phyloP scores from a whole-genome alignment of 2,113 vertebrate species.

The Pelodiscus sinensis region DNA sequence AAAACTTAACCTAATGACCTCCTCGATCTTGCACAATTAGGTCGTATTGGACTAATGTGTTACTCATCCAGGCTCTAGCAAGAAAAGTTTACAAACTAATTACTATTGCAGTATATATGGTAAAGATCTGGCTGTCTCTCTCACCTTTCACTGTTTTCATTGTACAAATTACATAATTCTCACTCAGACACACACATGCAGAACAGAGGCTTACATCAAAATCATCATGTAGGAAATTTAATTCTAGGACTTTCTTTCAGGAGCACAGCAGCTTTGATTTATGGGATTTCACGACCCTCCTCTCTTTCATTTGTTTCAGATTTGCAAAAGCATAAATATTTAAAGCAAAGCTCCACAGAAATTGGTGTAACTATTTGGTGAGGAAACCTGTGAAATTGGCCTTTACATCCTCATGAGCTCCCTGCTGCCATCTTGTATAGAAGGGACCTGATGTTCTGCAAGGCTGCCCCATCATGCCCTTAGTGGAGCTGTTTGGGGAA shows the following conservation, averaged over 20 bases:
- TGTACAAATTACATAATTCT: constrained; percentile 33
- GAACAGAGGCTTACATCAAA: constrained; percentile 33
- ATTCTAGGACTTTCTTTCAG: constrained; percentile 29
- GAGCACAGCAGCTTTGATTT: constrained; percentile 31
- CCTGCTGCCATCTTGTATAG: not conserved
- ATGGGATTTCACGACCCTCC: constrained; percentile 23
- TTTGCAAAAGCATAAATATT: not conserved
- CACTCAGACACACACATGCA: constrained; percentile 23
- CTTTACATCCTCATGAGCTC: not conserved
- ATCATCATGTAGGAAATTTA: constrained; percentile 15
- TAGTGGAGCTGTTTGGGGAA: not conserved
- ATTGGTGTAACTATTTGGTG: not conserved
- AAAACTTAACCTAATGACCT: constrained; percentile 70
- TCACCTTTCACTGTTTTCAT: not conserved
- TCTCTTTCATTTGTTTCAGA: constrained; percentile 10
- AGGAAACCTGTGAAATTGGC: not conserved
- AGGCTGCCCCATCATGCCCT: not conserved
- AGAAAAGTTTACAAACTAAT: constrained; percentile 32
- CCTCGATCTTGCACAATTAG: constrained; percentile 55
- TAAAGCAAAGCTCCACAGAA: not conserved
- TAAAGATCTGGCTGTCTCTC: constrained; percentile 28
- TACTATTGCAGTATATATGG: not conserved
- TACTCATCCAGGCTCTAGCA: constrained; percentile 57
- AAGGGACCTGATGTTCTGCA: not conserved
- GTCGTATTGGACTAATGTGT: constrained; percentile 42